Conservation (phyloP, 2,113 vertebrate genomes). For the Steatornis caripensis region DNA sequence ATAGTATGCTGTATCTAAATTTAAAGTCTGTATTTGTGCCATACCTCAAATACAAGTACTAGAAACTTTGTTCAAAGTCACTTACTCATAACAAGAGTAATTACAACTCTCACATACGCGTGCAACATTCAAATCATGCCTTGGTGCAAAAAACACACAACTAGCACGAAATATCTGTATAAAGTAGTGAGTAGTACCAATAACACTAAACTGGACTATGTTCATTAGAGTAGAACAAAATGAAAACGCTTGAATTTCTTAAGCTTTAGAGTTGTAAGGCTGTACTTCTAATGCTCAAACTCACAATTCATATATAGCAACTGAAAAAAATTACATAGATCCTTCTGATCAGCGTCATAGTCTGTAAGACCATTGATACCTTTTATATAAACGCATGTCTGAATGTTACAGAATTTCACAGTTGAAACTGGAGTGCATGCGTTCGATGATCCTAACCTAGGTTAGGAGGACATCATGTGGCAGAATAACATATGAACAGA, state of each 20-base stretch:
- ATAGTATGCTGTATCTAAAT: neutral
- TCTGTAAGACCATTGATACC: neutral
- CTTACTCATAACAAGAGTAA: neutral
- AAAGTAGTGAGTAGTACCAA: neutral
- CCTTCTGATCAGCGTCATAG: neutral
- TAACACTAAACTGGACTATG: neutral
- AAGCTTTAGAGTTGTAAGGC: neutral
- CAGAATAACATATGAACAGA: neutral
- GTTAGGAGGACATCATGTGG: slow-evolving; percentile 65
- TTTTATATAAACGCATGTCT: neutral
- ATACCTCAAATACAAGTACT: neutral
- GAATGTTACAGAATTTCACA: neutral
- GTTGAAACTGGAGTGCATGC: neutral
- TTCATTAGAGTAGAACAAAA: neutral
- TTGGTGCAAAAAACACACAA: neutral
- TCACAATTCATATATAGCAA: neutral
- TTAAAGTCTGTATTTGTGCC: neutral
- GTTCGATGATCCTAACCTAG: neutral
- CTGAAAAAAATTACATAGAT: neutral
- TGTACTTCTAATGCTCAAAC: neutral
- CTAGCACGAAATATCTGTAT: neutral
- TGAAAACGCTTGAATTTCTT: neutral
- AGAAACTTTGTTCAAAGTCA: neutral
- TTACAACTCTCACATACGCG: neutral
- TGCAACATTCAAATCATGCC: neutral